These are phyloP conservation scores for Cabera pusaria DNA, from an alignment of 2,888 invertebrate genomes.

Conservation along the genomic window DNA sequence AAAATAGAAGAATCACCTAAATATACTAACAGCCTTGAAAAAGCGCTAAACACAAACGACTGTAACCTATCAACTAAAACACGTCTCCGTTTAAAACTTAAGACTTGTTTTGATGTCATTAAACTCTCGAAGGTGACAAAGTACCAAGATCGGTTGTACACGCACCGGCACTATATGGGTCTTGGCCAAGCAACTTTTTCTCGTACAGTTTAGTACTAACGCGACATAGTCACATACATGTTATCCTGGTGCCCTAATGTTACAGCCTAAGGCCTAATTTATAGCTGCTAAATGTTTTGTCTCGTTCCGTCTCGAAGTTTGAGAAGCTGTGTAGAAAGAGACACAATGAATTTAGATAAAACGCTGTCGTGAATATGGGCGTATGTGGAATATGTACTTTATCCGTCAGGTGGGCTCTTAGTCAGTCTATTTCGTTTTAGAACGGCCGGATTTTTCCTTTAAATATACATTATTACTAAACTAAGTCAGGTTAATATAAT, in stretches of 20 bases:
- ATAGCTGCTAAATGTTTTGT: too few relatives aligned
- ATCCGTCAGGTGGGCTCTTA: constrained; percentile 14
- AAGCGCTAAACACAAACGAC: too few relatives aligned
- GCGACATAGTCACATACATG: constrained; percentile 52
- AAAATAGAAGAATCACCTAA: too few relatives aligned
- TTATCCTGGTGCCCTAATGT: constrained; percentile 50
- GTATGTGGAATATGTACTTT: too few relatives aligned
- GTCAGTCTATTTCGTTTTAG: constrained; percentile 11
- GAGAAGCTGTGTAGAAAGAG: too few relatives aligned
- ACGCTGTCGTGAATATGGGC: too few relatives aligned
- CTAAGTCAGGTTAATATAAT: too few relatives aligned
- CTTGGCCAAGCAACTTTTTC: constrained; percentile 83
- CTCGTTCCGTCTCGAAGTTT: too few relatives aligned
- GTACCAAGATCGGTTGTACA: constrained; percentile 64
- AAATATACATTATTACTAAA: neutral
- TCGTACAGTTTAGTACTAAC: constrained; percentile 67
- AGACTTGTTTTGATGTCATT: constrained; percentile 30
- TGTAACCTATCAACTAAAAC: too few relatives aligned
- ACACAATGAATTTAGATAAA: too few relatives aligned
- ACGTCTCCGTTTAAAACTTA: constrained; percentile 8
- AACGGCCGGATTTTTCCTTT: constrained; percentile 11
- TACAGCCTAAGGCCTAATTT: constrained; percentile 17
- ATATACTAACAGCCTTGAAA: too few relatives aligned
- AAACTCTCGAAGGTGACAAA: constrained; percentile 40
- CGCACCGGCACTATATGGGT: constrained; percentile 72